Conservation (phyloP, 2,797 vertebrate species). For the Varecia variegata region DNA sequence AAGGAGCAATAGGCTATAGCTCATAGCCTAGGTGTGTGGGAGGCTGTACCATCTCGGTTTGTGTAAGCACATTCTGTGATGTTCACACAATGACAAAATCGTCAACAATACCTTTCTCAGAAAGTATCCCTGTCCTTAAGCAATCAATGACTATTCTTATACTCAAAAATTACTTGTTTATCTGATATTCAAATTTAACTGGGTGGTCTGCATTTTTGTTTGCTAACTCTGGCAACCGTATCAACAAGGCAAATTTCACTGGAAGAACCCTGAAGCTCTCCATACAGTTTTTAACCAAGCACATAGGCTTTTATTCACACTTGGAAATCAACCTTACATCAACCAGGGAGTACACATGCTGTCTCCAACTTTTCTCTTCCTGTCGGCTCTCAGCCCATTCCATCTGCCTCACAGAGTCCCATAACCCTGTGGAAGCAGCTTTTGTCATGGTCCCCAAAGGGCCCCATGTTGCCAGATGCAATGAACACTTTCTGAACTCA, state of each 20-base stretch:
- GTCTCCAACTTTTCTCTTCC: neutral
- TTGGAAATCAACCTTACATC: neutral
- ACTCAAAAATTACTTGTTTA: neutral
- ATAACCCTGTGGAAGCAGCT: neutral
- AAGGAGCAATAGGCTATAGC: neutral
- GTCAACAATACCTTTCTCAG: neutral
- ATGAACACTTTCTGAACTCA: neutral
- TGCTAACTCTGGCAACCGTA: neutral
- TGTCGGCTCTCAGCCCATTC: neutral
- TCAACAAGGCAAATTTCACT: neutral
- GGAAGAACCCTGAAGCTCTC: neutral
- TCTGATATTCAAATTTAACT: neutral
- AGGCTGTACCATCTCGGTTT: neutral
- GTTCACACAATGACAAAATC: neutral
- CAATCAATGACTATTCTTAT: neutral
- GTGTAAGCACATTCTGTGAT: neutral
- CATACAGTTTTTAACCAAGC: neutral
- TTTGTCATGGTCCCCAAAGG: accelerated
- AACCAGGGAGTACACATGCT: accelerated
- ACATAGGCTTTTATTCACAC: neutral
- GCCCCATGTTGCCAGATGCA: neutral
- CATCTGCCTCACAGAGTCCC: neutral
- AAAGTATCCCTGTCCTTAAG: neutral
- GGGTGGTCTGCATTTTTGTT: neutral
- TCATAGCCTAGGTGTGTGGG: neutral